These are phyloP conservation scores for Rhipidura dahli DNA, from an alignment of 2,113 vertebrate genomes.

Conservation along the genomic window DNA sequence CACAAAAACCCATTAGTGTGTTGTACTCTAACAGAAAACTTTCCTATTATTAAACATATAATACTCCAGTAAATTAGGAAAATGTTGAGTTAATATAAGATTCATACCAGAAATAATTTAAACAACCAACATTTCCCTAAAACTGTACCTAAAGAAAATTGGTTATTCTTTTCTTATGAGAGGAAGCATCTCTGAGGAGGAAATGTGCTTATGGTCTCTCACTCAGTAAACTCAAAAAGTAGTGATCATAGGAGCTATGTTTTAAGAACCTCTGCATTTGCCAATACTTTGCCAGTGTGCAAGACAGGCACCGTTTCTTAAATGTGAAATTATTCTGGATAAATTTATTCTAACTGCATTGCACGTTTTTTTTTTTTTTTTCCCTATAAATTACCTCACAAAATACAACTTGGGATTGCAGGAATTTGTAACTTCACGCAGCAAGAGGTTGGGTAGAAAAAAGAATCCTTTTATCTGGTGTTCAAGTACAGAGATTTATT, in stretches of 20 bases:
- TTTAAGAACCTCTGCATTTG: not conserved
- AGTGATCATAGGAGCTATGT: not conserved
- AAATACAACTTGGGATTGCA: not conserved
- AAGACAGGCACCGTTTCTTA: not conserved
- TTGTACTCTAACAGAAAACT: not conserved
- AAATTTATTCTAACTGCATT: not conserved
- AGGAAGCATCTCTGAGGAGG: not conserved
- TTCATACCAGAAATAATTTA: not conserved
- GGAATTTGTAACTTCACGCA: not conserved
- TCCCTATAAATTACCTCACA: not conserved
- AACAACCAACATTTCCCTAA: not conserved
- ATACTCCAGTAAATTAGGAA: not conserved
- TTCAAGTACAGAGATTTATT: not conserved
- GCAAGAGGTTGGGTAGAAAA: not conserved
- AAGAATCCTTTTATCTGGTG: not conserved
- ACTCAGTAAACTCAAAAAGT: not conserved
- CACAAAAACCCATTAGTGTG: not conserved
- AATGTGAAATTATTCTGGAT: not conserved
- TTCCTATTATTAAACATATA: not conserved
- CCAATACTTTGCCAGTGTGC: not conserved
- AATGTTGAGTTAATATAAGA: not conserved
- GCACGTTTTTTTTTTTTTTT: not conserved
- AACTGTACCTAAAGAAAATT: not conserved
- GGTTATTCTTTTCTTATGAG: not conserved
- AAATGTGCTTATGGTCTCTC: not conserved